Evolutionary conservation across 2,888 invertebrate species (phyloP).

Genomic region (Hypolimnas misippus): DNA sequence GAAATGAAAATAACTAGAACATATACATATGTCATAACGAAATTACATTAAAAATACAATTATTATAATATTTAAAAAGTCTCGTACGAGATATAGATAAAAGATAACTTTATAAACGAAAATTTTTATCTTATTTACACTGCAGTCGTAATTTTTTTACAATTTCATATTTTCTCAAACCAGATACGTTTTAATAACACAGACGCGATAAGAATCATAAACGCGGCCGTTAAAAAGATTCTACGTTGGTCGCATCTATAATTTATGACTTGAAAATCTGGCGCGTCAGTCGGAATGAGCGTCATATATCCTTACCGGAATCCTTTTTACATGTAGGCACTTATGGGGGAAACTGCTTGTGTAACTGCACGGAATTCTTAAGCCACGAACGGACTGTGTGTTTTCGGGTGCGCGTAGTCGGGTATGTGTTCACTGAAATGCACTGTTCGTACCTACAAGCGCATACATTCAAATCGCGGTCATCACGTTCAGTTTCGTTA

Average conservation of each 20-base stretch:
- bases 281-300: slow-evolving; percentile 36
- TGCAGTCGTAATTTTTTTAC: neutral
- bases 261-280: slow-evolving; percentile 55
- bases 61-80: too few species aligned
- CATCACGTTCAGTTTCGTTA: too few species aligned
- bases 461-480: too few species aligned
- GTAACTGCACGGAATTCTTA: neutral
- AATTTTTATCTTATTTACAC: neutral
- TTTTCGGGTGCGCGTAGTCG: too few species aligned
- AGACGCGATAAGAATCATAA: slow-evolving; percentile 7
- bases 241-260: slow-evolving; percentile 49
- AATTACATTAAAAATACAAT: too few species aligned
- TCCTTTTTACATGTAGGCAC: slow-evolving; percentile 19
- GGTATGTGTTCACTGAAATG: too few species aligned
- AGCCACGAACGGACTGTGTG: too few species aligned
- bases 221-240: slow-evolving; percentile 31
- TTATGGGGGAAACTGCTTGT: slow-evolving; percentile 23
- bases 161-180: neutral
- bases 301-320: slow-evolving; percentile 25
- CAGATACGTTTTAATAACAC: neutral
- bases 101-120: too few species aligned
- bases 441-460: too few species aligned
- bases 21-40: too few species aligned
- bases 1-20: too few species aligned
- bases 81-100: too few species aligned